phyloP scores from a whole-genome alignment of 2,888 invertebrate species.

The Callosobruchus maculatus region DNA sequence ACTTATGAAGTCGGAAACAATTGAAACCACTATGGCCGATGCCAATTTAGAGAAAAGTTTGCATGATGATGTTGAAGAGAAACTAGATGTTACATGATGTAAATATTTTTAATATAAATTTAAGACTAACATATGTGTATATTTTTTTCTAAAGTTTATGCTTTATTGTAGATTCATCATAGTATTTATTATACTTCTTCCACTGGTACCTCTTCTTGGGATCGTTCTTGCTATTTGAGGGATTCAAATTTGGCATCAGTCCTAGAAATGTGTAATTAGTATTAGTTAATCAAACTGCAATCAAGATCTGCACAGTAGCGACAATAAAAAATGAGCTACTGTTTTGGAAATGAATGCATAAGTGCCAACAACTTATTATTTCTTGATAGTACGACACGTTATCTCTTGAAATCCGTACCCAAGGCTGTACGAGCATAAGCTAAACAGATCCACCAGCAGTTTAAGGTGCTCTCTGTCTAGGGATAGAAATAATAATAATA shows the following conservation, averaged over 20 bases:
- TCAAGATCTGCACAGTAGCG: no score
- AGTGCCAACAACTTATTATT: no score
- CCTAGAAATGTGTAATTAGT: no score
- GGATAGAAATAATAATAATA: no score
- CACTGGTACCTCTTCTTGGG: constrained; percentile 63
- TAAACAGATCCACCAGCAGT: no score
- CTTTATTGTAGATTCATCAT: constrained; percentile 69
- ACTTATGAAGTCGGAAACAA: constrained; percentile 51
- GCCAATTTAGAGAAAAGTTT: constrained; percentile 20
- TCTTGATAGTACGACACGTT: no score
- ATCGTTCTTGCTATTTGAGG: constrained; percentile 63
- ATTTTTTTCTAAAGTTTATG: neutral
- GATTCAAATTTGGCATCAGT: constrained; percentile 71
- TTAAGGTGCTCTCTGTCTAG: no score
- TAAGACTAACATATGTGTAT: neutral
- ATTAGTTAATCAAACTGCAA: no score
- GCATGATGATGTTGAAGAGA: constrained; percentile 17
- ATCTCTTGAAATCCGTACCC: no score
- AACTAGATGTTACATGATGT: neutral
- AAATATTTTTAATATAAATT: constrained; percentile 1
- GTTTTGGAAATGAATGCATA: no score
- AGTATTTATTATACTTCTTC: constrained; percentile 82
- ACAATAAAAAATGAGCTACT: no score
- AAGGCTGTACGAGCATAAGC: no score
- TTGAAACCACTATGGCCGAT: constrained; percentile 32